Evolutionary conservation across 2,113 vertebrate species (phyloP).

Genomic region (Ramphastos sulfuratus): DNA sequence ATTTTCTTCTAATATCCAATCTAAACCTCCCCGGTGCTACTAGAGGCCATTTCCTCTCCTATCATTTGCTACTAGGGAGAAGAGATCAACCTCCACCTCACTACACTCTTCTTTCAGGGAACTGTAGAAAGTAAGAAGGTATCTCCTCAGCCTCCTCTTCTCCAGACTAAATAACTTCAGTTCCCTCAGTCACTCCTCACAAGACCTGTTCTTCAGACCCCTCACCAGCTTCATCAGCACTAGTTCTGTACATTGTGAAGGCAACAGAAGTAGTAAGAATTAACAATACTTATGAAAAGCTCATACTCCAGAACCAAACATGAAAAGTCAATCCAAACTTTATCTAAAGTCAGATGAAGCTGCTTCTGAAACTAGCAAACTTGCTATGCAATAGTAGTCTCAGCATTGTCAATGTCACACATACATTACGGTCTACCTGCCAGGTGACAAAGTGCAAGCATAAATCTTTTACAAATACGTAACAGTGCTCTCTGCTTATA

Average conservation of each 20-base stretch:
- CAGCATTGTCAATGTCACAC: background rate
- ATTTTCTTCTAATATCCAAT: too few species aligned
- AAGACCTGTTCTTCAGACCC: too few species aligned
- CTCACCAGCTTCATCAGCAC: background rate
- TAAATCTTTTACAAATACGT: background rate
- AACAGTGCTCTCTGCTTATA: background rate
- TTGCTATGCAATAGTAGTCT: background rate
- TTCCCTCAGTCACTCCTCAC: too few species aligned
- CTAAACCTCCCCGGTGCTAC: too few species aligned
- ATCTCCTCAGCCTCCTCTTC: too few species aligned
- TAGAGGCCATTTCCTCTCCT: too few species aligned
- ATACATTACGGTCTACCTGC: too few species aligned
- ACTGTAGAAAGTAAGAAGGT: too few species aligned
- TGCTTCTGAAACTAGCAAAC: background rate
- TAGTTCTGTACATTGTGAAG: background rate
- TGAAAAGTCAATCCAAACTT: background rate
- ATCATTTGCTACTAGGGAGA: too few species aligned
- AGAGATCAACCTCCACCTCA: too few species aligned
- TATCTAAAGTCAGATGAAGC: background rate
- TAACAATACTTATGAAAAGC: background rate
- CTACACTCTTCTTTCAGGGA: too few species aligned
- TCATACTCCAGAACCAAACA: background rate
- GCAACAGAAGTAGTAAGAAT: background rate
- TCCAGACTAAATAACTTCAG: too few species aligned
- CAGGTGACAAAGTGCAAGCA: background rate